phyloP scores from a whole-genome alignment of 2,113 vertebrate genomes.

The Origma solitaria region DNA sequence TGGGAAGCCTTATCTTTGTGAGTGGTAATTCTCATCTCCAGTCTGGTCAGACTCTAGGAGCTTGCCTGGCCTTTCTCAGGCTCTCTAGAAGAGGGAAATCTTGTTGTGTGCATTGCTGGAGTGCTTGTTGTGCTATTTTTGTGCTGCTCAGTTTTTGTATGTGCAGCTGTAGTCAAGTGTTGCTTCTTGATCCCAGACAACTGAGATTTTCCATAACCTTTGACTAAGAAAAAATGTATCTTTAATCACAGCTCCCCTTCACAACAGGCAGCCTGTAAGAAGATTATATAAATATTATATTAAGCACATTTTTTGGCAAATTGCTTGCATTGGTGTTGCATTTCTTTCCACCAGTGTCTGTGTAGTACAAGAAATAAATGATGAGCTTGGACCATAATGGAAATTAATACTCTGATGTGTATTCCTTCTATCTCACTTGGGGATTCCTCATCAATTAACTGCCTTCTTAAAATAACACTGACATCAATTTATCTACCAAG shows the following conservation, averaged over 20 bases:
- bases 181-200: neutral
- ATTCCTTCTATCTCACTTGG: neutral
- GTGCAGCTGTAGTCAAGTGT: constrained; percentile 11
- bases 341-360: neutral
- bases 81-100: neutral
- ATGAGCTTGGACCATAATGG: neutral
- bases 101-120: neutral
- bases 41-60: neutral
- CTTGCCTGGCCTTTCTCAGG: constrained; percentile 34
- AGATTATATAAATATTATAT: constrained; percentile 14
- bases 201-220: constrained; percentile 39
- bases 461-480: neutral
- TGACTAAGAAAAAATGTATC: neutral
- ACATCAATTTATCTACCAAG: neutral
- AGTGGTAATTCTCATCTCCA: neutral
- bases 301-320: neutral
- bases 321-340: neutral
- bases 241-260: neutral
- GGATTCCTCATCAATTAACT: neutral
- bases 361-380: neutral
- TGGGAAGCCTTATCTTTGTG: neutral
- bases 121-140: constrained; percentile 47
- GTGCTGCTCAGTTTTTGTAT: neutral
- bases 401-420: neutral
- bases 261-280: neutral